These are phyloP conservation scores for Odontocerum albicorne DNA, from an alignment of 2,888 invertebrate genomes.

Conservation along the genomic window DNA sequence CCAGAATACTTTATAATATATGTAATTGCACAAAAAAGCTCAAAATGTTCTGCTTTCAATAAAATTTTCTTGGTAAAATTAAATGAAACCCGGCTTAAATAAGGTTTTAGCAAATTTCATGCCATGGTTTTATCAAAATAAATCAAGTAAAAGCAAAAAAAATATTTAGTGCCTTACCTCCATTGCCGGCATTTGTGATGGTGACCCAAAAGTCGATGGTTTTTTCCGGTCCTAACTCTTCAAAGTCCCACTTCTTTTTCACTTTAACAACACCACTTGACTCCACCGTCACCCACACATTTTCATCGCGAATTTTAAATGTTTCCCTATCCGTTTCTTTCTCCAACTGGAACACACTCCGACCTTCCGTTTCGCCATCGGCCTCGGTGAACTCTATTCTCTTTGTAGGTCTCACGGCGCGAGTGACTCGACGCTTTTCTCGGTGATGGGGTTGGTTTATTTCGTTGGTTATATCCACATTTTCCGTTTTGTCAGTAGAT, in stretches of 20 bases:
- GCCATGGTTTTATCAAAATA: too few relatives aligned
- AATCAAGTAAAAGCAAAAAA: too few relatives aligned
- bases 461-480: slow-evolving; percentile 57
- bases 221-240: slow-evolving; percentile 90
- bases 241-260: slow-evolving; percentile 97
- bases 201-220: slow-evolving; percentile 96
- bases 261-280: slow-evolving; percentile 90
- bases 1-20: too few relatives aligned
- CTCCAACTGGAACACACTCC: slow-evolving; percentile 85
- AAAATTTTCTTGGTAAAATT: too few relatives aligned
- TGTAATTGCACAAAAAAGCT: too few relatives aligned
- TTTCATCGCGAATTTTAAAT: slow-evolving; percentile 91
- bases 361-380: slow-evolving; percentile 85
- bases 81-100: too few relatives aligned
- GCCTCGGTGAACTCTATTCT: slow-evolving; percentile 89
- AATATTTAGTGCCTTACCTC: too few relatives aligned
- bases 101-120: too few relatives aligned
- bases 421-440: slow-evolving; percentile 77
- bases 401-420: slow-evolving; percentile 93
- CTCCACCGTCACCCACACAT: slow-evolving; percentile 92
- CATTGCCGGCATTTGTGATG: slow-evolving; percentile 86
- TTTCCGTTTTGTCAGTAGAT: slow-evolving; percentile 48
- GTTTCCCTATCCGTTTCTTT: slow-evolving; percentile 91
- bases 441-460: slow-evolving; percentile 63
- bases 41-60: too few relatives aligned